Percentiles rank a stretch among this genome's conserved stretches.
Evolutionary conservation across 2,888 invertebrate genomes (phyloP).

Genomic region (Galeruca laticollis): DNA sequence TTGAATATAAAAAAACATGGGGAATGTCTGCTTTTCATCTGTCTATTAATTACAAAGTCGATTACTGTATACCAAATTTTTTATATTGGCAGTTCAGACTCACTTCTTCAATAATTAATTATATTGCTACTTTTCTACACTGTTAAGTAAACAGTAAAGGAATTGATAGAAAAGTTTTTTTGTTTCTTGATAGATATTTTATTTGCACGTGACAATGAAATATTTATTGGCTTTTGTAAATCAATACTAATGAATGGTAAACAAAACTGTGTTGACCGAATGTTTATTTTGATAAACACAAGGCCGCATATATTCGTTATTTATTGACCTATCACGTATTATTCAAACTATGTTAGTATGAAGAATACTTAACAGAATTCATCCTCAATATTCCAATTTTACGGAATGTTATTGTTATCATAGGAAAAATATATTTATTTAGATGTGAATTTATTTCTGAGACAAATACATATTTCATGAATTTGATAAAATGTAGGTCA

Average conservation of each 20-base stretch:
- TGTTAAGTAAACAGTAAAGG: not conserved
- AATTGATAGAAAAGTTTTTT: not conserved
- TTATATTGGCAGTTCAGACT: no score
- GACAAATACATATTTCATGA: no score
- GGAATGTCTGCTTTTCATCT: no score
- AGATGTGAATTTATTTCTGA: no score
- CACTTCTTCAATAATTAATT: no score
- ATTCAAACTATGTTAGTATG: not conserved
- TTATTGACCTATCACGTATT: conserved; percentile 1
- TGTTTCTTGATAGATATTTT: not conserved
- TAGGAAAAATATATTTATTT: no score
- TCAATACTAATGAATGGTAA: not conserved
- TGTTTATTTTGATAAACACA: conserved; percentile 1
- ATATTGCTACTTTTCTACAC: no score
- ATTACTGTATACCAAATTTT: no score
- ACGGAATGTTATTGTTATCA: not conserved
- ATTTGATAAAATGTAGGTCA: no score
- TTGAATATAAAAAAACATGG: no score
- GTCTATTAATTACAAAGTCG: no score
- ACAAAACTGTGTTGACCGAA: conserved; percentile 1
- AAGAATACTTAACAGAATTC: not conserved
- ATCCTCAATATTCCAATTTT: no score
- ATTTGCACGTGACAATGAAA: not conserved
- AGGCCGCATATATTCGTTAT: conserved; percentile 5
- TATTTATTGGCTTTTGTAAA: not conserved